Conservation (phyloP, 2,888 invertebrate species). For the Drosophila kanekoi region DNA sequence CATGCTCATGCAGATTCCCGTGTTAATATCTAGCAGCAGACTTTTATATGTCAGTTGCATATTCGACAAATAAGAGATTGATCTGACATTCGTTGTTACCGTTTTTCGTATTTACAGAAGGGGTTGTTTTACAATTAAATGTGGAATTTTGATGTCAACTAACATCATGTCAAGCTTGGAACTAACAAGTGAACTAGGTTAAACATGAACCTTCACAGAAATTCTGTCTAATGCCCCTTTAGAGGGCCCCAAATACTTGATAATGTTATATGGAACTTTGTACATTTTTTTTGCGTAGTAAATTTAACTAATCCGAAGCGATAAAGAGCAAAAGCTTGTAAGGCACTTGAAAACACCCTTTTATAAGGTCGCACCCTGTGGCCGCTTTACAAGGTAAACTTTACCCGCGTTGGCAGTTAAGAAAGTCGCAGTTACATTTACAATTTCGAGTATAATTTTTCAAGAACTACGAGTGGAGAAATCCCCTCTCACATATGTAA, state of each 20-base stretch:
- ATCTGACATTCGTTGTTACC: too few species aligned
- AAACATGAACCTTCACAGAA: neutral
- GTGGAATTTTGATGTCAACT: too few species aligned
- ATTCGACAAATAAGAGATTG: neutral
- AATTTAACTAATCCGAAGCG: slow-evolving; percentile 9
- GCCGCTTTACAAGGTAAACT: slow-evolving; percentile 12
- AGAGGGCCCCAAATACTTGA: too few species aligned
- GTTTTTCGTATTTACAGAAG: too few species aligned
- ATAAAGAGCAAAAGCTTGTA: slow-evolving; percentile 54
- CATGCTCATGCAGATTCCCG: too few species aligned
- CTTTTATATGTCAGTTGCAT: neutral
- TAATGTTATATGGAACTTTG: too few species aligned
- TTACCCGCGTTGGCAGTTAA: slow-evolving; percentile 41
- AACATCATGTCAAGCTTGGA: too few species aligned
- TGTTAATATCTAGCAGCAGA: too few species aligned
- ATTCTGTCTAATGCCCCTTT: too few species aligned
- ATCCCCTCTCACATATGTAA: slow-evolving; percentile 36
- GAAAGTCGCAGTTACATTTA: slow-evolving; percentile 26
- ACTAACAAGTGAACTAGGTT: too few species aligned
- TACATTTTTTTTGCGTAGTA: neutral
- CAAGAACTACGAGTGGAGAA: slow-evolving; percentile 6
- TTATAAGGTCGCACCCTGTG: neutral
- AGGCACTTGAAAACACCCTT: neutral
- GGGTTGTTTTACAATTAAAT: too few species aligned
- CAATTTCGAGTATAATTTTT: slow-evolving; percentile 35